Base-by-base conservation (phyloP, 2,113 vertebrate genomes). In the Petroica traversi region DNA sequence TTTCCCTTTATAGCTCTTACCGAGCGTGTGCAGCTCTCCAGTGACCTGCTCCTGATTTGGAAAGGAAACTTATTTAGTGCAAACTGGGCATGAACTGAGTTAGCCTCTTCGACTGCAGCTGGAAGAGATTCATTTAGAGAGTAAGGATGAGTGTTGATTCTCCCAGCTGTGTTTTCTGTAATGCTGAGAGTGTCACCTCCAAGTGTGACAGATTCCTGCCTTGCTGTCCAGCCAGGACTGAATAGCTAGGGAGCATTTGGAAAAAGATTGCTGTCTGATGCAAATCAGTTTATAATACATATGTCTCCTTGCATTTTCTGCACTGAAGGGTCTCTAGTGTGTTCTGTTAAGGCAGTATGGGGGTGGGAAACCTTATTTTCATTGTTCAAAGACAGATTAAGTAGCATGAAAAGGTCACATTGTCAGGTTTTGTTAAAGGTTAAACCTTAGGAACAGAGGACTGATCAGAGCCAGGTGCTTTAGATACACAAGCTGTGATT, bases 21-120 rank as follows among this genome's bases (percentile, higher is more conserved):
- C 3, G 4, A 66, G 58, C 2, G 3, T 46, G 34, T 85, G 81
- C 26, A 92, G 78, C 75, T 95, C 85, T 95, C 68, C 75, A 66
- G 78, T 59, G 90, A 43, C 76, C 88, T 92, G 89, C 46, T 92
- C 88, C 68, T 94, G 82, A 76, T 95, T 89, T 71, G 63, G 68
- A 85, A 88, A 59, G 63, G 76, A 94, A 93, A 74, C 46, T 74
- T 91, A 28, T 48, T 67, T 77, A 40, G 41, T 76, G 43, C 71
- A 82, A 66, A 54, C 57, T 87, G 89, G 64, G 40, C 69, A 23
- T 64, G 74, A 94, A 62, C 71, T 77, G 71, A 92, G 41, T 66
- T 95, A 76, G 40, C 71, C 38, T 88, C 55, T 79, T 62, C 0
- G 19, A 38, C 59, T 93, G 75, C 48, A 82, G 67, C 83, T 92